Evolutionary conservation across 2,888 invertebrate genomes (phyloP), one percentile per base, ranked within the genome.

Genomic region (Polietes domitor): DNA sequence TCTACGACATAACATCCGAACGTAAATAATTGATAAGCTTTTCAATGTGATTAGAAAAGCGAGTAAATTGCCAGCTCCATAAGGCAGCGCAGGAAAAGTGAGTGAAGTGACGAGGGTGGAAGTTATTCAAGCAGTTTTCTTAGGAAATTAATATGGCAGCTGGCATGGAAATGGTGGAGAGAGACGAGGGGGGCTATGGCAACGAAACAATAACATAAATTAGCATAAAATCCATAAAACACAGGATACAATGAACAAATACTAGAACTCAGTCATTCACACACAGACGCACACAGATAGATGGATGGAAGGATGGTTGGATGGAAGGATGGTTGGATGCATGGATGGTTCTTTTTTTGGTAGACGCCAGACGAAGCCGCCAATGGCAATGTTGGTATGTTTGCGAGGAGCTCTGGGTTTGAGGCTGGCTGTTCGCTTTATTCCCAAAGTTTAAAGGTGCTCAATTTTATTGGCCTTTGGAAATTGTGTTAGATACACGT

Each of bases 11-110:
- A 77, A 58, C 55, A 63, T 50, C 41, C 55, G 12, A 63, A 72
- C 55, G 41, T 76, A 70, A 83, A 80, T 83, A 80, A 80, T 80
- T 77, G 70, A 83, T 73, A 73, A 77, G 73, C 63, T 58, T 77
- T 83, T 73, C 73, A 83, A 74, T 74, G 41, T 74, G 73, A 83
- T 83, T 80, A 77, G 61, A 74, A 76, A 19, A 61, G 26, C 24
- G 21, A 63, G 19, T 21, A 37, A 58, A 55, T 68, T 68, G 68
- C 19, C 68, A 4, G 15, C 43, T 41, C 21, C n/a, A 41, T 12
- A 19, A 32, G 32, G 12, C 19, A 65, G 26, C 24, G 15, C 10
- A 15, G 12, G 15, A 28, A 61, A 4, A 28, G 9, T 10, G 65
- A 65, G n/a, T n/a, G n/a, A n/a, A n/a, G n/a, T n/a, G n/a, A n/a